A percentile compares a stretch with the other conserved stretches of the same genome.
Evolutionary conservation across 2,113 vertebrate species (phyloP).

Genomic region (Atrichornis clamosus): DNA sequence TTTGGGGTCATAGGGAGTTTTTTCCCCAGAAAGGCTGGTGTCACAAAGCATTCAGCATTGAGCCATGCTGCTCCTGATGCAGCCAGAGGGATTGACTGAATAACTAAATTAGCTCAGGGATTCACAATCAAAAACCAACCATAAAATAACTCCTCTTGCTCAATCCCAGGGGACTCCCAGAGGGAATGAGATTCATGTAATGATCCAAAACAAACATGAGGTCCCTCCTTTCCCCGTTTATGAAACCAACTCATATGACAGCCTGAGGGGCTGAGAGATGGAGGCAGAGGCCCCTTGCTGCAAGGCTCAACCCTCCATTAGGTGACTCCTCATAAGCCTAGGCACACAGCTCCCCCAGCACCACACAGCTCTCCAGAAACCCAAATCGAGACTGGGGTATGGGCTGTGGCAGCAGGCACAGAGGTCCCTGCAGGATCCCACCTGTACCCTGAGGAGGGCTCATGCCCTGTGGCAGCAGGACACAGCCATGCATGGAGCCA

Average conservation of each 20-base stretch:
- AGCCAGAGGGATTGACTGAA: neutral
- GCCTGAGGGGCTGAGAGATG: neutral
- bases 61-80: neutral
- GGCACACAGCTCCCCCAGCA: neutral
- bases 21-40: neutral
- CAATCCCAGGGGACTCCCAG: neutral
- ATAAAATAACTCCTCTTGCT: neutral
- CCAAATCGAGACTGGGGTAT: rapidly evolving
- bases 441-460: neutral
- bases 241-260: neutral
- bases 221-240: neutral
- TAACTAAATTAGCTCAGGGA: neutral
- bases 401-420: neutral
- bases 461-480: neutral
- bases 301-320: neutral
- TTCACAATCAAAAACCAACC: neutral
- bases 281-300: neutral
- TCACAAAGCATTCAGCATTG: neutral
- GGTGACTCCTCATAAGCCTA: neutral
- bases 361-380: neutral
- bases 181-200: neutral
- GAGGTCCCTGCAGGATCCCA: neutral
- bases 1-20: neutral
- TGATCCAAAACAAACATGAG: neutral
- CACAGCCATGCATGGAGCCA: neutral